These are phyloP conservation scores for Tridacna crocea DNA, from an alignment of 2,888 invertebrate genomes.

Conservation along the genomic window DNA sequence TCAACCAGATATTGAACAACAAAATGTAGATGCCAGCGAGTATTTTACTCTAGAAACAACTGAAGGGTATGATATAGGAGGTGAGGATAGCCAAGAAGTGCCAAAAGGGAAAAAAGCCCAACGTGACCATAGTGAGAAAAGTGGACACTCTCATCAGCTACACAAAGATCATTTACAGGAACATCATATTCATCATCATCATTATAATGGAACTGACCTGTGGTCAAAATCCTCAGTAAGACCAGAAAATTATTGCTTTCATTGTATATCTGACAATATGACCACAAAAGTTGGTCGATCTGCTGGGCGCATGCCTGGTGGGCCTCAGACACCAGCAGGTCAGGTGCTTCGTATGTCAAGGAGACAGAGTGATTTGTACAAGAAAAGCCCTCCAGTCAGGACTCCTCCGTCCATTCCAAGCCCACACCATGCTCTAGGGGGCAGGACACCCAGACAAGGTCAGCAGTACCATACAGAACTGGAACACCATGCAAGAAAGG, in stretches of 20 bases:
- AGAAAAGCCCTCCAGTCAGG: constrained; percentile 70
- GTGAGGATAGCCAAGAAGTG: background rate
- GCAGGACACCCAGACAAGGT: constrained; percentile 63
- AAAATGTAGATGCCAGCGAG: constrained; percentile 28
- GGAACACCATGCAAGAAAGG: constrained; percentile 78
- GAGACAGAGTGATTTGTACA: constrained; percentile 68
- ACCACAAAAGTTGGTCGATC: constrained; percentile 72
- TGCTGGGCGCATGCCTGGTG: constrained; percentile 74
- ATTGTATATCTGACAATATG: constrained; percentile 67
- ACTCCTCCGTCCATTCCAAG: constrained; percentile 81
- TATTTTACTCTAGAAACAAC: constrained; percentile 26
- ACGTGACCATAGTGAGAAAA: constrained; percentile 9
- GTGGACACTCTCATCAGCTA: background rate
- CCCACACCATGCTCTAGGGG: constrained; percentile 62
- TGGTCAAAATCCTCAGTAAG: constrained; percentile 62
- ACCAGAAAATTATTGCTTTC: constrained; percentile 69
- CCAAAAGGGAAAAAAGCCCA: background rate
- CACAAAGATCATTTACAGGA: background rate
- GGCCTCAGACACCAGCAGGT: constrained; percentile 62
- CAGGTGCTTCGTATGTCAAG: constrained; percentile 73
- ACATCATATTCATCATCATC: constrained; percentile 28
- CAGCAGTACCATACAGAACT: constrained; percentile 73
- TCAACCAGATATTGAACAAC: constrained; percentile 58
- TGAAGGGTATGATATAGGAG: constrained; percentile 11
- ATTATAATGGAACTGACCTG: constrained; percentile 24